These are phyloP conservation scores for Chitala chitala DNA, from an alignment of 2,113 vertebrate species.

Conservation along the genomic window DNA sequence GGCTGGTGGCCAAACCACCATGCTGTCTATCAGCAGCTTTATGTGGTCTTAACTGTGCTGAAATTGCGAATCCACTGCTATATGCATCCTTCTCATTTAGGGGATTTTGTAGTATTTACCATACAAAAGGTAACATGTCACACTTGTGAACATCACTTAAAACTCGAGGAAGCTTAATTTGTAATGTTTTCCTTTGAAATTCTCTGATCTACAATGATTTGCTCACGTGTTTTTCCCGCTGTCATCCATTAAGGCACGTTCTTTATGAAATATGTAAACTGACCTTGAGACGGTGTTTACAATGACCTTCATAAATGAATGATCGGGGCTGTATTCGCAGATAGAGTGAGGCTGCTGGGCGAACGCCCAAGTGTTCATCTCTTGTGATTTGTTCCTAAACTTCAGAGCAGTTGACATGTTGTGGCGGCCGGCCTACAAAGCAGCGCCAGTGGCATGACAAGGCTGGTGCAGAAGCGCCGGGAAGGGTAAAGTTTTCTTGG, in stretches of 20 bases:
- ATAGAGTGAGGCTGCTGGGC: background rate
- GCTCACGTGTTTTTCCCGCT: background rate
- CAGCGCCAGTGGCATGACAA: background rate
- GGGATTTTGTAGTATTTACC: background rate
- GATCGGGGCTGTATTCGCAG: background rate
- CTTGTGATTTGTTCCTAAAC: background rate
- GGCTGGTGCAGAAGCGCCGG: background rate
- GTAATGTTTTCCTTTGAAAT: background rate
- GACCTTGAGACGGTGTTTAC: background rate
- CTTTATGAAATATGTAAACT: constrained; percentile 8
- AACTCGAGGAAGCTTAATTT: too few species aligned
- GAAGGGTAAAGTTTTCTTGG: background rate
- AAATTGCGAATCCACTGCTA: background rate
- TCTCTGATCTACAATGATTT: background rate
- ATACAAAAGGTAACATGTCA: background rate
- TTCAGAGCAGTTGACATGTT: background rate
- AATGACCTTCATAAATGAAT: background rate
- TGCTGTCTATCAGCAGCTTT: background rate
- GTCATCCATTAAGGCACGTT: background rate
- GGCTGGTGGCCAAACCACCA: background rate
- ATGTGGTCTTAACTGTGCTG: background rate
- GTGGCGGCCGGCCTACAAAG: background rate
- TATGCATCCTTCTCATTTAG: background rate
- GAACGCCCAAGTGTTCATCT: background rate
- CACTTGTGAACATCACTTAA: too few species aligned